These are phyloP conservation scores for Scaptomyza caliginosa DNA, from an alignment of 2,888 invertebrate genomes.

Conservation along the genomic window DNA sequence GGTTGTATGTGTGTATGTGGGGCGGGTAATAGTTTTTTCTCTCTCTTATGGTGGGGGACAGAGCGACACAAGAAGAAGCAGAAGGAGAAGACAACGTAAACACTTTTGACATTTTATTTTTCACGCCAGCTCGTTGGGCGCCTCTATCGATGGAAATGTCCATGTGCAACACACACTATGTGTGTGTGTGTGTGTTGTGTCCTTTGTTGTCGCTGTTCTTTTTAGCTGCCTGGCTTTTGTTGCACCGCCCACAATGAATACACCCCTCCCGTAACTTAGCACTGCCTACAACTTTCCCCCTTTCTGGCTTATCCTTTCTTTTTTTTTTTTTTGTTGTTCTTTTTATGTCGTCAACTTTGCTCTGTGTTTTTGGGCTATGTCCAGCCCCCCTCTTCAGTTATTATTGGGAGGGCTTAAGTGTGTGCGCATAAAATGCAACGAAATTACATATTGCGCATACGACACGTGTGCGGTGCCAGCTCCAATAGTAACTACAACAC, in stretches of 20 bases:
- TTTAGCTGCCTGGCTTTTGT: conserved; percentile 57
- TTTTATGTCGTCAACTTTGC: conserved; percentile 13
- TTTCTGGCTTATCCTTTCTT: not conserved
- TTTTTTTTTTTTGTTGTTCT: not conserved
- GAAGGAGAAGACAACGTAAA: conserved; percentile 59
- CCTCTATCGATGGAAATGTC: conserved; percentile 37
- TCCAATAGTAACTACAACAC: not conserved
- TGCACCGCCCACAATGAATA: conserved; percentile 29
- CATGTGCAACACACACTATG: conserved; percentile 11
- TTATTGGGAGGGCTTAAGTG: conserved; percentile 47
- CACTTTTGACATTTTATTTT: conserved; percentile 78
- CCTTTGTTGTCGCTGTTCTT: conserved; percentile 57
- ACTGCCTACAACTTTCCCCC: not conserved
- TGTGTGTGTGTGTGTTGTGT: conserved; percentile 26
- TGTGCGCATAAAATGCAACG: conserved; percentile 55
- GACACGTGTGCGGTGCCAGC: conserved; percentile 45
- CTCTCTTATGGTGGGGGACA: not conserved
- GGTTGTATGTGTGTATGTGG: accelerated
- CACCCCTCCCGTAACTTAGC: not conserved
- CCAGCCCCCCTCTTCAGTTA: conserved; percentile 11
- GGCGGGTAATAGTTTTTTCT: not conserved
- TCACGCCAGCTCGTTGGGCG: conserved; percentile 64
- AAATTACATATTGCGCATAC: conserved; percentile 63
- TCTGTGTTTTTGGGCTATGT: conserved; percentile 28
- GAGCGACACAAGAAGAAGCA: not conserved